Base-by-base conservation (phyloP, 2,113 vertebrate genomes). In the Tragelaphus buxtoni region DNA sequence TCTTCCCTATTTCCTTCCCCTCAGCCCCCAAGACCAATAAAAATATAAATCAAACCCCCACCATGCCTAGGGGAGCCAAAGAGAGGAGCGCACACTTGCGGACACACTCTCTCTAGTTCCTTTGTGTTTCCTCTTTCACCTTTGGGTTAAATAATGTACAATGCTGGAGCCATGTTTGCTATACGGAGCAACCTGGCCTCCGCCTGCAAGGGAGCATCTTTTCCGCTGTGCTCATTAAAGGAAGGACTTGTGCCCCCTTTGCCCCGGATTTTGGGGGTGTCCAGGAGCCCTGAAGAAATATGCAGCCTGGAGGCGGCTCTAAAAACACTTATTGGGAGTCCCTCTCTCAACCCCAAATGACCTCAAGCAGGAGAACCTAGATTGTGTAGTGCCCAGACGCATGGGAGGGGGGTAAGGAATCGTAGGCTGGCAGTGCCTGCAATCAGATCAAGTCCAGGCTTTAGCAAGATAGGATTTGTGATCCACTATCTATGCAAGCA, bases 61-160 rank as follows among this genome's bases (percentile, higher is more conserved):
- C 84, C 56, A 88, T 45, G 81, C 92, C 91, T 83, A 60, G 39
- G 61, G 92, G 77, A 96, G 76, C 69, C 55, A 42, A 51, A 83
- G 53, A 97, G 18, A 26, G 16, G 81, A n/a, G 30, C 61, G 89
- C 88, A 88, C 17, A 56, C 55, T 51, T 20, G 69, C 72, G 85
- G 85, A 97, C 61, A 76, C 76, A 86, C 93, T 90, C 93, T 92
- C 49, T 92, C 47, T 45, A 56, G 60, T 56, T 80, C 81, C 96
- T 98, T 98, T 98, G 97, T 98, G 97, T 97, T 94, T 92, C 84
- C 84, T 90, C 92, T 88, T 97, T 94, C 97, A 97, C 96, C 98
- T 98, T 95, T 98, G 94, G 83, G 91, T 97, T 98, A 97, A 98
- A 98, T 97, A 97, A 98, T 97, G 92, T 81, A 96, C 61, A 79